phyloP scores from a whole-genome alignment of 23 tunicate species.

The Aplidium turbinatum region DNA sequence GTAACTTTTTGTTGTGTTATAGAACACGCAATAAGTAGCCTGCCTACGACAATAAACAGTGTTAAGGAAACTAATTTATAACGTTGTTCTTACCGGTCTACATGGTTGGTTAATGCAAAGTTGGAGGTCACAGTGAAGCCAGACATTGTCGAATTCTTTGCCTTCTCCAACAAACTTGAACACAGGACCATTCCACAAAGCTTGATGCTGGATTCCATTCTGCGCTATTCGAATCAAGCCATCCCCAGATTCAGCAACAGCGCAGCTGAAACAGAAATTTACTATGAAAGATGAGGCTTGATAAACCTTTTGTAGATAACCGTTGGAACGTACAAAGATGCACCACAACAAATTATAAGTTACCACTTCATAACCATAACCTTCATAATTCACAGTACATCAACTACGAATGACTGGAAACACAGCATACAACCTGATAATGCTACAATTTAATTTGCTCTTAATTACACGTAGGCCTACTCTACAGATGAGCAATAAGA shows the following conservation, averaged over 20 bases:
- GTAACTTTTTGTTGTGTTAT: too few relatives aligned
- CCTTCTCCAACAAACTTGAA: constrained; percentile 87
- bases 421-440: too few relatives aligned
- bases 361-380: too few relatives aligned
- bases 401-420: too few relatives aligned
- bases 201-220: constrained; percentile 86
- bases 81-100: constrained; percentile 69
- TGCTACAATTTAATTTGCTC: too few relatives aligned
- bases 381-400: too few relatives aligned
- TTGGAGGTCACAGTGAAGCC: constrained; percentile 94
- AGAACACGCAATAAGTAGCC: not conserved
- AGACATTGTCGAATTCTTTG: constrained; percentile 62
- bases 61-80: not conserved
- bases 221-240: constrained; percentile 60
- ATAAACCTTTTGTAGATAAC: too few relatives aligned
- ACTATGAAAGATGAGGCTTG: not conserved
- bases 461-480: too few relatives aligned
- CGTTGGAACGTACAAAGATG: too few relatives aligned
- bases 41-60: not conserved
- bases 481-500: too few relatives aligned
- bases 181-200: constrained; percentile 78
- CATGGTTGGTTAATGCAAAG: constrained; percentile 78
- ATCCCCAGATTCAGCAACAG: constrained; percentile 53
- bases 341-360: too few relatives aligned
- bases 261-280: constrained; percentile 44